These are phyloP conservation scores for Sceloporus undulatus DNA, from an alignment of 2,113 vertebrate genomes.

Conservation along the genomic window DNA sequence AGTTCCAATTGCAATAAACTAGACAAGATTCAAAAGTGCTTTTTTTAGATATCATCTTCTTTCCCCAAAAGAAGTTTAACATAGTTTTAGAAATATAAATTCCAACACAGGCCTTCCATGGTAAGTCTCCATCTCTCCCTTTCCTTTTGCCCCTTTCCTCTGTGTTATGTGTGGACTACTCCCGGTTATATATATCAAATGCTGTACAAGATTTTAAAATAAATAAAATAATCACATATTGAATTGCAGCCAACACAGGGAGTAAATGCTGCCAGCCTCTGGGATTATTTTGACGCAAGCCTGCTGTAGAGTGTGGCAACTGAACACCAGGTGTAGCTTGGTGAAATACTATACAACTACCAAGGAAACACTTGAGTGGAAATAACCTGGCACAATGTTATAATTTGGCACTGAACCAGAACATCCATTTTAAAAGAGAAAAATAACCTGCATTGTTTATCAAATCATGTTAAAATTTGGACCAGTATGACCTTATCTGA, in stretches of 20 bases:
- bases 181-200: background rate
- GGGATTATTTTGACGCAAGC: background rate
- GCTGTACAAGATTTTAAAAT: background rate
- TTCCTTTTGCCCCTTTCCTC: too few species aligned
- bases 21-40: too few species aligned
- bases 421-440: slow-evolving; percentile 5
- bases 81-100: too few species aligned
- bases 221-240: background rate
- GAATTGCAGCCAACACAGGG: background rate
- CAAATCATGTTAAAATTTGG: background rate
- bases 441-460: slow-evolving; percentile 8
- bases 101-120: too few species aligned
- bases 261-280: background rate
- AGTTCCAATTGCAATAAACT: too few species aligned
- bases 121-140: too few species aligned
- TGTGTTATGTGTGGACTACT: background rate
- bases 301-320: background rate
- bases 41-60: too few species aligned
- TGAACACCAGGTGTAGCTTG: background rate
- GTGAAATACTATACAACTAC: background rate
- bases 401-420: slow-evolving; percentile 10
- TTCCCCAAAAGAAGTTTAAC: too few species aligned
- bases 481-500: slow-evolving; percentile 10
- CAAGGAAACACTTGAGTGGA: background rate
- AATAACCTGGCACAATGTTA: background rate